These are phyloP conservation scores for Desmodus rotundus DNA, from an alignment of 2,113 vertebrate genomes.

Conservation along the genomic window DNA sequence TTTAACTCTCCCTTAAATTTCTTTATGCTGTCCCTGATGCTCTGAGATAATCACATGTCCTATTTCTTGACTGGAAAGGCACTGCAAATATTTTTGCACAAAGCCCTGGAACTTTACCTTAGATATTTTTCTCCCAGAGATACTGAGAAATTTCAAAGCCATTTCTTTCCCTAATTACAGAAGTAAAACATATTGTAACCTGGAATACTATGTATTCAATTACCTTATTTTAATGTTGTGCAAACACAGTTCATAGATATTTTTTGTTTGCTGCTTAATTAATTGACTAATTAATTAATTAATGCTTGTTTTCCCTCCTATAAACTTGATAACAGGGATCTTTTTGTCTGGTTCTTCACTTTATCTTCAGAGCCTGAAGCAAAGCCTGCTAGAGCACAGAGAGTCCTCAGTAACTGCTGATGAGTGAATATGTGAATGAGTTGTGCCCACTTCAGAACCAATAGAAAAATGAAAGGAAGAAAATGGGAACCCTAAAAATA, in stretches of 20 bases:
- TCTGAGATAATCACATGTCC: not conserved
- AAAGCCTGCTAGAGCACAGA: not conserved
- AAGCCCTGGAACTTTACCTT: not conserved
- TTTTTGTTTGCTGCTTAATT: constrained; percentile 5
- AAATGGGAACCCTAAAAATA: not conserved
- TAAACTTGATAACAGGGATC: not conserved
- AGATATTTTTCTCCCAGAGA: not conserved
- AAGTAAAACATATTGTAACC: not conserved
- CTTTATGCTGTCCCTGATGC: not conserved
- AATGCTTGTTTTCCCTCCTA: not conserved
- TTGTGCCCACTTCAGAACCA: not conserved
- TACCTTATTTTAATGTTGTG: constrained; percentile 14
- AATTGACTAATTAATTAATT: not conserved
- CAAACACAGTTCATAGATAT: not conserved
- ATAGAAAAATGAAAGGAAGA: not conserved
- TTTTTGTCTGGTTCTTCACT: not conserved
- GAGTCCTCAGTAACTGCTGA: not conserved
- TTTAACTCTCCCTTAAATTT: not conserved
- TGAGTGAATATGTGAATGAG: not conserved
- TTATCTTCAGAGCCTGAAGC: not conserved
- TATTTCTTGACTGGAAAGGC: not conserved
- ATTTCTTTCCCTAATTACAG: not conserved
- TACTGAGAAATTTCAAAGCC: not conserved
- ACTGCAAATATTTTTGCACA: not conserved
- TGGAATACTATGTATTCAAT: not conserved